Evolutionary conservation across 2,888 invertebrate genomes (phyloP).

Genomic region (Plusia festucae): DNA sequence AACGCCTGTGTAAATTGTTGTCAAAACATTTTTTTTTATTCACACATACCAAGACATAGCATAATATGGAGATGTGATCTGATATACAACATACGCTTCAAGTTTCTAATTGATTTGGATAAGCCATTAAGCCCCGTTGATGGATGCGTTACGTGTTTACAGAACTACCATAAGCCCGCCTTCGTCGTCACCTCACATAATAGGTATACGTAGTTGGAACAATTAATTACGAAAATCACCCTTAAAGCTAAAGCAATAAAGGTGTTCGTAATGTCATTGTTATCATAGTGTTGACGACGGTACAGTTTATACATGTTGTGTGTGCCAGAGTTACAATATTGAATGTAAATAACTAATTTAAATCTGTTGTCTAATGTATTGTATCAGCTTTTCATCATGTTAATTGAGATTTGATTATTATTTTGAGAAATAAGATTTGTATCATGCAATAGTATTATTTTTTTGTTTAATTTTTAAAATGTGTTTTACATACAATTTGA

Average conservation of each 20-base stretch:
- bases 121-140: conserved; percentile 86
- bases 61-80: conserved; percentile 51
- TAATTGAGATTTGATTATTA: conserved; percentile 11
- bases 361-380: conserved; percentile 30
- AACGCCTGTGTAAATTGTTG: neutral
- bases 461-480: too few species aligned
- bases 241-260: neutral
- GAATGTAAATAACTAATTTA: conserved; percentile 46
- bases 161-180: conserved; percentile 68
- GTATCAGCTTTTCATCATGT: conserved; percentile 8
- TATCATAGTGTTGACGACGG: neutral
- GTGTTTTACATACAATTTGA: too few species aligned
- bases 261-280: neutral
- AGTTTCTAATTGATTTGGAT: conserved; percentile 88
- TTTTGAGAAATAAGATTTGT: neutral
- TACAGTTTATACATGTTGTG: conserved; percentile 6
- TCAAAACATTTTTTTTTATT: neutral
- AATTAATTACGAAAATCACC: conserved; percentile 4
- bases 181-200: conserved; percentile 48
- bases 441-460: too few species aligned
- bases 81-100: conserved; percentile 71
- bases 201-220: neutral
- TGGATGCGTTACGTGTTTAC: conserved; percentile 83
- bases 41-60: conserved; percentile 8
- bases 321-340: conserved; percentile 47